Conservation (phyloP, 2,888 invertebrate species). For the Drosophila kambysellisi region DNA sequence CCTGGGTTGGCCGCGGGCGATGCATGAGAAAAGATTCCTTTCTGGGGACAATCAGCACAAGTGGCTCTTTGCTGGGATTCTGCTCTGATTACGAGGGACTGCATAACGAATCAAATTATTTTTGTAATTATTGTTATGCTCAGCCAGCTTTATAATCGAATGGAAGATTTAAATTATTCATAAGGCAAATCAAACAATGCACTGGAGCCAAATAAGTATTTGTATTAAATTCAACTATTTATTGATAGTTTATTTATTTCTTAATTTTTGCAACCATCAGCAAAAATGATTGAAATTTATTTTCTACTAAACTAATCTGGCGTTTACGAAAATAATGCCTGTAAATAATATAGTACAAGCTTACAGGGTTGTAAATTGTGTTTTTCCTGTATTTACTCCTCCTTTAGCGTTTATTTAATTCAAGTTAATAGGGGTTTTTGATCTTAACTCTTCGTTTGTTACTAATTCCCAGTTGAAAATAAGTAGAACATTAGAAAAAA, state of each 20-base stretch:
- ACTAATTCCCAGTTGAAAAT: conserved; percentile 36
- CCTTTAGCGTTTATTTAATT: neutral
- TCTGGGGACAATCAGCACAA: conserved; percentile 47
- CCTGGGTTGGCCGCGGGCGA: conserved; percentile 27
- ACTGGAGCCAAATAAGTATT: neutral
- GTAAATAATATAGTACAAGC: neutral
- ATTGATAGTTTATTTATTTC: neutral
- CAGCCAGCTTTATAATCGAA: conserved; percentile 15
- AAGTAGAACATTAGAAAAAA: conserved; percentile 38
- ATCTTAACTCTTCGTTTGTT: conserved; percentile 20
- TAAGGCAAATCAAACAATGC: neutral
- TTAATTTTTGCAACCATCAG: neutral
- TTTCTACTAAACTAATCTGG: neutral
- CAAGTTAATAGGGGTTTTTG: conserved; percentile 9
- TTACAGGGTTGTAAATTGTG: neutral
- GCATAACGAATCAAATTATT: conserved; percentile 36
- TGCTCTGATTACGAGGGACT: conserved; percentile 27
- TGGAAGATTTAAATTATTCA: conserved; percentile 10
- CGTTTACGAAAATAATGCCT: neutral
- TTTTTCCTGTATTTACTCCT: neutral
- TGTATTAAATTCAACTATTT: neutral
- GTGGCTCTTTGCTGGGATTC: conserved; percentile 33
- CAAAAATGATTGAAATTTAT: neutral
- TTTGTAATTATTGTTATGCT: conserved; percentile 28
- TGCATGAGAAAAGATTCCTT: conserved; percentile 38